phyloP scores from a whole-genome alignment of 2,888 invertebrate species.

The Escarpia spicata region DNA sequence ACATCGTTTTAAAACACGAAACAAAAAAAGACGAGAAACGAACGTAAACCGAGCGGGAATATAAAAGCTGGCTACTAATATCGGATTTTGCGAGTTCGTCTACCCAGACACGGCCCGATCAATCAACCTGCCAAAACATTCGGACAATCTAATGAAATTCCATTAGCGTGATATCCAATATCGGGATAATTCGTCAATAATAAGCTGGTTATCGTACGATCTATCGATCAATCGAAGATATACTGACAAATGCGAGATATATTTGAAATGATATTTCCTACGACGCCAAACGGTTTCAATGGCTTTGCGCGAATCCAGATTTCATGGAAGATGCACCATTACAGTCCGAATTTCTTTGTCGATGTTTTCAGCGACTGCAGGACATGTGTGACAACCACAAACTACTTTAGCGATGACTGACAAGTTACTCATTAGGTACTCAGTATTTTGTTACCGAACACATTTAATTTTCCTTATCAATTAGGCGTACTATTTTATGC shows the following conservation, averaged over 20 bases:
- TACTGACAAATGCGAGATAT: neutral
- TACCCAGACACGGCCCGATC: neutral
- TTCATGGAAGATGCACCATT: neutral
- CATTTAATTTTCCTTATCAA: too few relatives aligned
- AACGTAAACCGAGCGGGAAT: neutral
- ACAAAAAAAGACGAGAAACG: neutral
- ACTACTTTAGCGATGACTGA: too few relatives aligned
- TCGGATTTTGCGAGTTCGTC: neutral
- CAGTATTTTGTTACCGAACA: too few relatives aligned
- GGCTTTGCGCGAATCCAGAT: neutral
- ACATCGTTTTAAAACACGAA: neutral
- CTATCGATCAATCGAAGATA: slow-evolving; percentile 13
- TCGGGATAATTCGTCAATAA: slow-evolving; percentile 1
- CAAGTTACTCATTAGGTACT: too few relatives aligned
- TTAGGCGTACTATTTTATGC: too few relatives aligned
- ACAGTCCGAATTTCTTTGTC: neutral
- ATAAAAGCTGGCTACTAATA: neutral
- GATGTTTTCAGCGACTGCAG: neutral
- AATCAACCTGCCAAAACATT: neutral
- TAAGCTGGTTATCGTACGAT: slow-evolving; percentile 16
- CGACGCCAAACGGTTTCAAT: neutral
- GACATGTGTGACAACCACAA: too few relatives aligned
- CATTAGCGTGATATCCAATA: neutral
- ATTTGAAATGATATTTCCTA: neutral
- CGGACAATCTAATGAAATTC: slow-evolving; percentile 13